Evolutionary conservation across 2,113 vertebrate genomes (phyloP).

Genomic region (Turdus rufiventris): DNA sequence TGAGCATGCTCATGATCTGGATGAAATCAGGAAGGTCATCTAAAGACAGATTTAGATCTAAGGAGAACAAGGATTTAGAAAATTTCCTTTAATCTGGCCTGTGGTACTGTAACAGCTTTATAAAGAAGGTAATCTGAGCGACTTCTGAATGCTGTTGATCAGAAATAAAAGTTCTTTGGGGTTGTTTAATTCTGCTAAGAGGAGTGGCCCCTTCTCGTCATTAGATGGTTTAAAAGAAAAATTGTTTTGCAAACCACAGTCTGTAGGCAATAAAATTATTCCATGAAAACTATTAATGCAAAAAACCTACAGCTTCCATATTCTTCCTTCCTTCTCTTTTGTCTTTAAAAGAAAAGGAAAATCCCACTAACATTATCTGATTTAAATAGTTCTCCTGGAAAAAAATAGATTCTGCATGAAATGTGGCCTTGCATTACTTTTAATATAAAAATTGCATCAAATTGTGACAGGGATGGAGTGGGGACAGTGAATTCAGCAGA

Average conservation of each 20-base stretch:
- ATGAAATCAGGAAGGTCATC: conserved; percentile 38
- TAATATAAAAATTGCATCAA: not conserved
- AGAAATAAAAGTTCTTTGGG: not conserved
- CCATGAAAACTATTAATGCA: not conserved
- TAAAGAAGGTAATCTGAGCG: not conserved
- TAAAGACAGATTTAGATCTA: conserved; percentile 4
- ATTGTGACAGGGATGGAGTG: not conserved
- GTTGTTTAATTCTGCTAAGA: not conserved
- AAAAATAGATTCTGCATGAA: not conserved
- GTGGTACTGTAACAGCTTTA: not conserved
- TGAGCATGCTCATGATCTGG: not conserved
- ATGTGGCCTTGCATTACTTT: not conserved
- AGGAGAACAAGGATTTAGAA: not conserved
- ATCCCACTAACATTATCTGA: not conserved
- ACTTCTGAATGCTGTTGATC: not conserved
- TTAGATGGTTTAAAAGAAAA: not conserved
- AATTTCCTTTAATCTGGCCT: conserved; percentile 8
- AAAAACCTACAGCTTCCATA: not conserved
- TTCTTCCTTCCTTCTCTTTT: not conserved
- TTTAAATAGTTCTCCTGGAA: not conserved
- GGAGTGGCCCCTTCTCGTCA: not conserved
- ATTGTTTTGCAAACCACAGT: not conserved
- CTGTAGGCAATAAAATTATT: not conserved
- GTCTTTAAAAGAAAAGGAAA: not conserved
- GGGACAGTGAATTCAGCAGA: not conserved